A percentile compares a stretch with the other conserved stretches of the same genome.
Evolutionary conservation across 2,888 invertebrate species (phyloP).

Genomic region (Xestia rhomboidea): DNA sequence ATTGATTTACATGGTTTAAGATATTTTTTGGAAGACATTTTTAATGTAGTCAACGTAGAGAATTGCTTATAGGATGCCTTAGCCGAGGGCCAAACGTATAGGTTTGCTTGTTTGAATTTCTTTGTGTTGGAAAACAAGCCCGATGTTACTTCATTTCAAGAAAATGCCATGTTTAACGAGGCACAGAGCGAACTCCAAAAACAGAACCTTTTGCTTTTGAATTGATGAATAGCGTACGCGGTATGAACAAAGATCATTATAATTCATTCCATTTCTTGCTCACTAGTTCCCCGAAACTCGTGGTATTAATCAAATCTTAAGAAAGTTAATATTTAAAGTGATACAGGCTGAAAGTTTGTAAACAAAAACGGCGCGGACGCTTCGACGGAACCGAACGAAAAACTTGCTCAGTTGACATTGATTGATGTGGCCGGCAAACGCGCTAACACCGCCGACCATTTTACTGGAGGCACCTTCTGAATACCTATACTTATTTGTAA

Average conservation of each 20-base stretch:
- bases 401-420: constrained; percentile 87
- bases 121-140: neutral
- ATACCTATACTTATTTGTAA: constrained; percentile 72
- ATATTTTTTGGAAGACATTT: neutral
- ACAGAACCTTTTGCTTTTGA: constrained; percentile 17
- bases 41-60: neutral
- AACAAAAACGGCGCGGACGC: constrained; percentile 85
- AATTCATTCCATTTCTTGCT: constrained; percentile 62
- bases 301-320: constrained; percentile 78
- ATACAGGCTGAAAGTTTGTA: constrained; percentile 84
- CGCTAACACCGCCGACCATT: constrained; percentile 78
- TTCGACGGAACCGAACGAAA: constrained; percentile 85
- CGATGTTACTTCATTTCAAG: neutral
- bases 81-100: no score
- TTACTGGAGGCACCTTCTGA: constrained; percentile 75
- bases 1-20: constrained; percentile 54
- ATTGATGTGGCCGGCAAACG: constrained; percentile 84
- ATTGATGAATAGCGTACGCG: constrained; percentile 41
- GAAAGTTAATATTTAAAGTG: constrained; percentile 83
- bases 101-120: neutral
- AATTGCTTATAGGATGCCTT: neutral
- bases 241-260: constrained; percentile 57
- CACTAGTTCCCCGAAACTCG: constrained; percentile 66
- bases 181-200: constrained; percentile 13
- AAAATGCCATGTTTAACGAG: constrained; percentile 12